Evolutionary conservation across 2,113 vertebrate species (phyloP).

Genomic region (Rhineura floridana): DNA sequence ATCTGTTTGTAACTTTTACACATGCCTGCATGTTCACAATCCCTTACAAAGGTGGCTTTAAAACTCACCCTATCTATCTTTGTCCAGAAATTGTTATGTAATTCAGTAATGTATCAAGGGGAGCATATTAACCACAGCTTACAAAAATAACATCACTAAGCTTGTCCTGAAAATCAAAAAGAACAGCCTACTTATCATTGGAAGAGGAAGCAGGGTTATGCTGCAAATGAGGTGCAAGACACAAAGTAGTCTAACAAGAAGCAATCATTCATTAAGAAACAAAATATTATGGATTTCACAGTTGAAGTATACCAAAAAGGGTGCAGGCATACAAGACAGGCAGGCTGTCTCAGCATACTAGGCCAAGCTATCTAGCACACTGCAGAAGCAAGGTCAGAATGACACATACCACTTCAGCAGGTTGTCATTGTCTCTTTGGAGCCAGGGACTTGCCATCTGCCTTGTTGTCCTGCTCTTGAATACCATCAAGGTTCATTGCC

Average conservation of each 20-base stretch:
- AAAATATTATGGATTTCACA: background rate
- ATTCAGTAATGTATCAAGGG: background rate
- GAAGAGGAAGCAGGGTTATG: background rate
- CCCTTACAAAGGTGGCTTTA: background rate
- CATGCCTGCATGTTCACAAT: background rate
- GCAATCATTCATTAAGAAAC: background rate
- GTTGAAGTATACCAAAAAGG: background rate
- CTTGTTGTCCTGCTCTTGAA: background rate
- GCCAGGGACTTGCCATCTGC: background rate
- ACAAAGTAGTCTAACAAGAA: background rate
- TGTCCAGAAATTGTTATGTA: background rate
- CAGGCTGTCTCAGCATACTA: background rate
- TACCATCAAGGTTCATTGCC: background rate
- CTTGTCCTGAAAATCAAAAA: background rate
- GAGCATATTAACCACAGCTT: background rate
- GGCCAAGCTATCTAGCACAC: background rate
- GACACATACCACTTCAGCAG: background rate
- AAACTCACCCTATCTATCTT: background rate
- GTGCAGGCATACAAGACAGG: no score
- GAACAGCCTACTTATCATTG: background rate
- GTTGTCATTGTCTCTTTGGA: background rate
- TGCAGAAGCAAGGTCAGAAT: background rate
- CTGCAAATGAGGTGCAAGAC: background rate
- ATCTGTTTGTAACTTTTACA: background rate
- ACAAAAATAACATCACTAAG: background rate